Evolutionary conservation across 2,113 vertebrate genomes (phyloP).

Genomic region (Leptobrachium leishanense): DNA sequence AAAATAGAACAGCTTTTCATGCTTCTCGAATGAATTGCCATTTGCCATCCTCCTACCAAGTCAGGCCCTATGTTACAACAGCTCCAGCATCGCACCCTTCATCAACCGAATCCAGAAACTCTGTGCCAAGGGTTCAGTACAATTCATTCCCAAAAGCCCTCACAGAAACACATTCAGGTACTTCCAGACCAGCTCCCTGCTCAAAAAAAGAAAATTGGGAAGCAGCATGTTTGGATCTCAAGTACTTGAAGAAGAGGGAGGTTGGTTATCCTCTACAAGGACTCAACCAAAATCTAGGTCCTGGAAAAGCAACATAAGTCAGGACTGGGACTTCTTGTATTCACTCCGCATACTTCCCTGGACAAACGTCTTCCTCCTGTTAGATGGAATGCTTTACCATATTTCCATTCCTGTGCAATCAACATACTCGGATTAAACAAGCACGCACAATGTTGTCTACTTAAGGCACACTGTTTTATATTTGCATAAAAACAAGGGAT

Average conservation of each 20-base stretch:
- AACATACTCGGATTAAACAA: too few relatives aligned
- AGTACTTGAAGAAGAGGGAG: constrained; percentile 88
- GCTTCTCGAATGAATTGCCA: constrained; percentile 65
- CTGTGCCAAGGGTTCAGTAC: constrained; percentile 76
- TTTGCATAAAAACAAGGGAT: too few relatives aligned
- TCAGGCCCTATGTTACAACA: constrained; percentile 64
- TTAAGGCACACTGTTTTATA: too few relatives aligned
- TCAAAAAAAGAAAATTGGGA: constrained; percentile 82
- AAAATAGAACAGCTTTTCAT: constrained; percentile 63
- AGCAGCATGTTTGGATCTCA: constrained; percentile 75
- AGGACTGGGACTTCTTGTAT: constrained; percentile 36
- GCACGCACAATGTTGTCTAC: too few relatives aligned
- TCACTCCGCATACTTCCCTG: constrained; percentile 40
- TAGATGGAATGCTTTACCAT: neutral
- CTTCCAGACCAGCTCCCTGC: constrained; percentile 35
- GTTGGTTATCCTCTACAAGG: constrained; percentile 81
- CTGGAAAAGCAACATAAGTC: constrained; percentile 42
- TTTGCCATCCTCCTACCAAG: constrained; percentile 68
- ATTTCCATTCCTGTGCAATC: too few relatives aligned
- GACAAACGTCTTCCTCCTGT: constrained; percentile 14
- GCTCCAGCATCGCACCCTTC: constrained; percentile 51
- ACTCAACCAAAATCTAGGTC: constrained; percentile 70
- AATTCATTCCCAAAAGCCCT: constrained; percentile 64
- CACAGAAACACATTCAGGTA: constrained; percentile 51
- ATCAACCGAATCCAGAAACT: neutral